These are phyloP conservation scores for Achlya flavicornis DNA, from an alignment of 2,888 invertebrate species.

Conservation along the genomic window DNA sequence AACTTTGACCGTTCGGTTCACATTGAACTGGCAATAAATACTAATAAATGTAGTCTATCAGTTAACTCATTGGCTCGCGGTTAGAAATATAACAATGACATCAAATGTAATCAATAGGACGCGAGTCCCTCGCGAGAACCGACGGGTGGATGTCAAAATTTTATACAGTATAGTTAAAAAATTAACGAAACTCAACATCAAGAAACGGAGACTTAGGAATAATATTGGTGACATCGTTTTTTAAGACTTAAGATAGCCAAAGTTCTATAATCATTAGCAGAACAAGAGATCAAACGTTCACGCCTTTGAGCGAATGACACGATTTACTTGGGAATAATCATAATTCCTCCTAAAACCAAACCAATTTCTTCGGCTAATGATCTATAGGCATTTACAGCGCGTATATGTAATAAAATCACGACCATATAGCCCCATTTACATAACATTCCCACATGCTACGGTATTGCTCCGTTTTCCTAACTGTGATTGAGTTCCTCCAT, in stretches of 20 bases:
- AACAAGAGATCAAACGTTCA: too few relatives aligned
- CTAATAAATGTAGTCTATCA: background rate
- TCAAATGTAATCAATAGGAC: too few relatives aligned
- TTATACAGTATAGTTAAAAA: too few relatives aligned
- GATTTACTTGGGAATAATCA: too few relatives aligned
- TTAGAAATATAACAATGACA: too few relatives aligned
- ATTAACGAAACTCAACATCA: too few relatives aligned
- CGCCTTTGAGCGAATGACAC: too few relatives aligned
- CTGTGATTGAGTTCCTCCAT: slow-evolving; percentile 7
- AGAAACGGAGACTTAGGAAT: background rate
- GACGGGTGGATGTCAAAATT: background rate
- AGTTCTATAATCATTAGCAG: too few relatives aligned
- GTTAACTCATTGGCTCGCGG: too few relatives aligned
- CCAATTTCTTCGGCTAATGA: background rate
- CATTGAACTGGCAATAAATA: background rate
- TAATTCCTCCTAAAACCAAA: background rate
- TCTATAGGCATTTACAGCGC: background rate
- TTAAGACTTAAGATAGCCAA: too few relatives aligned
- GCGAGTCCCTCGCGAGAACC: too few relatives aligned
- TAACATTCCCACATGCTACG: background rate
- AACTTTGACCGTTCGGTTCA: background rate
- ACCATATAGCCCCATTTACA: background rate
- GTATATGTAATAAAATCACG: background rate
- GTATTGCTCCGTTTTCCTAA: background rate
- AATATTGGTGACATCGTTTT: too few relatives aligned